Percentiles rank a stretch among this genome's conserved stretches.
Conservation (phyloP, 2,888 invertebrate species). For the Tachina fera region DNA sequence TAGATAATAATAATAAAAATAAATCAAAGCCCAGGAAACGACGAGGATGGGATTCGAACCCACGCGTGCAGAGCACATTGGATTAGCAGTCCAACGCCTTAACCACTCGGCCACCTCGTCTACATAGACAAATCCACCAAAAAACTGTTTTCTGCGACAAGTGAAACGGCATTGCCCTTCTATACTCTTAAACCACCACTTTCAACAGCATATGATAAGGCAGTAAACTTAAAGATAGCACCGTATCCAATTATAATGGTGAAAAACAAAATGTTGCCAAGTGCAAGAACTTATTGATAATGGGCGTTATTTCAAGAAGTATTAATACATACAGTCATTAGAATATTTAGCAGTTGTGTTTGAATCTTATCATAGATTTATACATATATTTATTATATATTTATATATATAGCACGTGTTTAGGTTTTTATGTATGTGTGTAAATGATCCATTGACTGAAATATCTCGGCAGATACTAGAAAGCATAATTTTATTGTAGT, state of each 20-base stretch:
- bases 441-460: no score
- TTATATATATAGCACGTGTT: no score
- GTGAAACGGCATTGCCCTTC: no score
- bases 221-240: neutral
- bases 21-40: conserved; percentile 78
- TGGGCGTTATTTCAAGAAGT: no score
- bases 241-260: conserved; percentile 2
- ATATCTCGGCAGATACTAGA: no score
- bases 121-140: conserved; percentile 49
- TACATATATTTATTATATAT: no score
- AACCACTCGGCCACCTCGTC: conserved; percentile 94
- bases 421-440: no score
- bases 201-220: neutral
- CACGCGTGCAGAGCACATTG: conserved; percentile 93
- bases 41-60: conserved; percentile 93
- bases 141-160: conserved; percentile 31
- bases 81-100: conserved; percentile 93
- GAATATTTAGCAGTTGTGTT: no score
- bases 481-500: no score
- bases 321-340: no score
- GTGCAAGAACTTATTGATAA: no score
- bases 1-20: conserved; percentile 7
- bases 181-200: neutral
- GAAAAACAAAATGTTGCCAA: conserved; percentile 4
- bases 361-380: no score